These are phyloP conservation scores for Podocnemis expansa DNA, from an alignment of 2,113 vertebrate species.

Conservation along the genomic window DNA sequence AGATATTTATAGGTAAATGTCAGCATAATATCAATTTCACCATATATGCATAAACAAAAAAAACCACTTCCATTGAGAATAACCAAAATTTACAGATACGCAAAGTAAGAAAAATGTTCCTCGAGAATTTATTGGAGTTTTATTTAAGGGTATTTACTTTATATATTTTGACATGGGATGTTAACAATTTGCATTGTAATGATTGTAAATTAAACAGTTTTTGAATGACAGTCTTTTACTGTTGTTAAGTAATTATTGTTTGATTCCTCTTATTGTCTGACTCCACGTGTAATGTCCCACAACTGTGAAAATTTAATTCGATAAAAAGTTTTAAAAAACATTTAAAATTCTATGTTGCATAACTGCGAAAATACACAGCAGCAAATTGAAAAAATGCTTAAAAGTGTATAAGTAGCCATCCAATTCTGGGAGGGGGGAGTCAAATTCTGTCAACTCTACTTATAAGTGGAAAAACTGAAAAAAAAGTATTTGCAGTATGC, in stretches of 20 bases:
- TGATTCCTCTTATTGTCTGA: background rate
- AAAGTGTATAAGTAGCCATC: background rate
- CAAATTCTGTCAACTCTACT: background rate
- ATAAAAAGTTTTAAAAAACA: background rate
- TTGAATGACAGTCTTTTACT: background rate
- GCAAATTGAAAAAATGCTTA: background rate
- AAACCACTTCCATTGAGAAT: background rate
- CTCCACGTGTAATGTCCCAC: background rate
- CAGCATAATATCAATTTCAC: background rate
- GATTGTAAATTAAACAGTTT: background rate
- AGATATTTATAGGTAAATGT: background rate
- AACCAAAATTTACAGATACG: background rate
- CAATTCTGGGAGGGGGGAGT: background rate
- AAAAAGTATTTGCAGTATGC: accelerated
- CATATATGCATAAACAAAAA: background rate
- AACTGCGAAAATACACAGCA: background rate
- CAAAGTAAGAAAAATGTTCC: background rate
- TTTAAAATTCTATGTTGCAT: background rate
- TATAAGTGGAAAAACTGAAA: background rate
- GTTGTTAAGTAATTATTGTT: background rate
- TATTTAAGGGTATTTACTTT: no score
- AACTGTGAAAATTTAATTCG: background rate
- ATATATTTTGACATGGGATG: background rate
- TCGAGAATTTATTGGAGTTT: no score
- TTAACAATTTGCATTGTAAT: background rate